Base-by-base conservation (phyloP, 2,797 vertebrate genomes). In the Natrix natrix region DNA sequence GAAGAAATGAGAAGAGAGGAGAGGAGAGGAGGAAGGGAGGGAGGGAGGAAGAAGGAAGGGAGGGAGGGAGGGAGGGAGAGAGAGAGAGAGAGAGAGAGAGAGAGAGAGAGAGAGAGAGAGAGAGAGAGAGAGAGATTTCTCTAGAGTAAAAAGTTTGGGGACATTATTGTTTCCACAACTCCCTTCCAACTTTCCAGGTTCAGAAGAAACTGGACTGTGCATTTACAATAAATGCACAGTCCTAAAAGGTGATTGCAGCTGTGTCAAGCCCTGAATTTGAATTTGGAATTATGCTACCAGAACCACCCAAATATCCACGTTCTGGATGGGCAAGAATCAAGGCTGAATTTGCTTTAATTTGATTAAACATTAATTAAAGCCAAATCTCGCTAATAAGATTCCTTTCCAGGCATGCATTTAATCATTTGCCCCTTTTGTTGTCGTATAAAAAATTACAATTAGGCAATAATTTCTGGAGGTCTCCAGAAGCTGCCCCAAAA, bases 11-110 rank as follows among this genome's bases (percentile, higher is more conserved):
- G 20, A 22, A 59, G 6, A 5, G 7, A 59, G 7, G 20, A 8
- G 7, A 17, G 20, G 5, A 7, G 14, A 0, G 20, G 8, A 8
- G 59, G 2, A 24, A 8, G 22, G 22, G 8, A 8, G 22, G 22
- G 8, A 8, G 20, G 22, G 22, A 0, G 59, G 5, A 1, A 20
- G 5, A 5, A 57, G 4, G 16, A 57, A 4, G 4, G 2, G n/a
- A n/a, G 12, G 6, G 14, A 14, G 28, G 6, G 20, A 7, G 14
- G 20, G 8, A 8, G 59, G 2, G 24, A 8, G 22, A 24, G 8
- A 8, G 22, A 24, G 8, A 8, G 20, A 24, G 22, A 0, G 59
- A 20, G 24, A 24, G 20, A 24, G 24, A 24, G 57, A 20, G 16
- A 6, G 16, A 22, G 17, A 7, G 17, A 20, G 7, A 8, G 20